phyloP scores from a whole-genome alignment of 2,797 vertebrate species.

The Hoplostethus mediterraneus region DNA sequence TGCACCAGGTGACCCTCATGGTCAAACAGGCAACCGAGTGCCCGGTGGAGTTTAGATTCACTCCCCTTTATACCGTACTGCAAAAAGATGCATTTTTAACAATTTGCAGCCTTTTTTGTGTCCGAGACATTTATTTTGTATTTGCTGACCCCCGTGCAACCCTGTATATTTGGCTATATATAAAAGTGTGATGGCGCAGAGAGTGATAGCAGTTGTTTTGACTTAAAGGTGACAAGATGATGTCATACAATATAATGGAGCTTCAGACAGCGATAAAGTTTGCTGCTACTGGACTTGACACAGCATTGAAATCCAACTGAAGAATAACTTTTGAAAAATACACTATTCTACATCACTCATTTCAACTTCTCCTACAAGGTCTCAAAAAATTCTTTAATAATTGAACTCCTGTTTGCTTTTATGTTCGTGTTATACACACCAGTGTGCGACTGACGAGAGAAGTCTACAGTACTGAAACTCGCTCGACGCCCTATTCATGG shows the following conservation, averaged over 20 bases:
- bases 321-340: conserved; percentile 1
- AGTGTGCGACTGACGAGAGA: conserved; percentile 27
- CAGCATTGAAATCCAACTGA: not conserved
- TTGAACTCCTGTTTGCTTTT: conserved; percentile 22
- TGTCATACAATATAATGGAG: conserved; percentile 47
- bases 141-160: conserved; percentile 51
- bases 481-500: conserved; percentile 52
- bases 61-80: conserved; percentile 72
- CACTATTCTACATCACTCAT: not conserved
- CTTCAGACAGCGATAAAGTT: conserved; percentile 4
- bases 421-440: conserved; percentile 12
- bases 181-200: conserved; percentile 36
- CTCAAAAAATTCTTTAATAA: conserved; percentile 8
- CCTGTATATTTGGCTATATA: conserved; percentile 51
- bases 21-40: conserved; percentile 83
- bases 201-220: conserved; percentile 23
- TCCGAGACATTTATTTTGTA: conserved; percentile 54
- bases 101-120: conserved; percentile 47
- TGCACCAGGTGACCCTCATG: conserved; percentile 88
- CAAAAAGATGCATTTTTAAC: conserved; percentile 71
- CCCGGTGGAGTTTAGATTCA: conserved; percentile 85
- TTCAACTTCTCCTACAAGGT: not conserved
- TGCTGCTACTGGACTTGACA: not conserved
- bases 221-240: conserved; percentile 50
- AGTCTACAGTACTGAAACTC: conserved; percentile 33